Conservation (phyloP, 1,140 invertebrate species). For the Lepidostoma basale region DNA sequence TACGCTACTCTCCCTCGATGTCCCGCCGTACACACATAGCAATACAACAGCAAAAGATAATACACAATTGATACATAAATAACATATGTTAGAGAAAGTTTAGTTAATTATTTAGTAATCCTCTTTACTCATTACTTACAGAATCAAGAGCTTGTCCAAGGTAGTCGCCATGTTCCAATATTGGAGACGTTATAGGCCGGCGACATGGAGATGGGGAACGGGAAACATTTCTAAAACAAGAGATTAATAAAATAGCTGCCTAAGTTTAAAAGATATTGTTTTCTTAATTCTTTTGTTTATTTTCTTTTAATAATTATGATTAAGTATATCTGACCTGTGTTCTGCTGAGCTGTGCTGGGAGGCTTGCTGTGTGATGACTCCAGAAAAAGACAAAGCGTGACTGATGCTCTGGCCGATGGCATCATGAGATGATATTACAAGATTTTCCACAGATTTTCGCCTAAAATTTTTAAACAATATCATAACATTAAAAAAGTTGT, state of each 20-base stretch:
- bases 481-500: too few species aligned
- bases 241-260: background rate
- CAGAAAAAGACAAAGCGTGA: slow-evolving; percentile 57
- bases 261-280: background rate
- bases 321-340: slow-evolving; percentile 53
- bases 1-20: too few species aligned
- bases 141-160: slow-evolving; percentile 12
- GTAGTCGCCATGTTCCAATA: slow-evolving; percentile 31
- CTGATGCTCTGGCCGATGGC: slow-evolving; percentile 63
- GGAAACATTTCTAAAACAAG: slow-evolving; percentile 51
- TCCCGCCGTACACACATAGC: too few species aligned
- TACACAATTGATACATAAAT: too few species aligned
- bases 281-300: background rate
- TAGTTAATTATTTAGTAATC: too few species aligned
- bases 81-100: too few species aligned
- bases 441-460: slow-evolving; percentile 71
- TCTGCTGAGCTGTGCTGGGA: slow-evolving; percentile 59
- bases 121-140: too few species aligned
- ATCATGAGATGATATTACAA: slow-evolving; percentile 68
- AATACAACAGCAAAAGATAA: too few species aligned
- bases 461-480: slow-evolving; percentile 51
- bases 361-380: slow-evolving; percentile 59
- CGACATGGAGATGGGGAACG: slow-evolving; percentile 57
- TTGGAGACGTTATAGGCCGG: slow-evolving; percentile 42
- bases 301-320: background rate